Evolutionary conservation across 1,140 invertebrate genomes (phyloP), one percentile per base, ranked within the genome.

Genomic region (Drosophila kepulauana): DNA sequence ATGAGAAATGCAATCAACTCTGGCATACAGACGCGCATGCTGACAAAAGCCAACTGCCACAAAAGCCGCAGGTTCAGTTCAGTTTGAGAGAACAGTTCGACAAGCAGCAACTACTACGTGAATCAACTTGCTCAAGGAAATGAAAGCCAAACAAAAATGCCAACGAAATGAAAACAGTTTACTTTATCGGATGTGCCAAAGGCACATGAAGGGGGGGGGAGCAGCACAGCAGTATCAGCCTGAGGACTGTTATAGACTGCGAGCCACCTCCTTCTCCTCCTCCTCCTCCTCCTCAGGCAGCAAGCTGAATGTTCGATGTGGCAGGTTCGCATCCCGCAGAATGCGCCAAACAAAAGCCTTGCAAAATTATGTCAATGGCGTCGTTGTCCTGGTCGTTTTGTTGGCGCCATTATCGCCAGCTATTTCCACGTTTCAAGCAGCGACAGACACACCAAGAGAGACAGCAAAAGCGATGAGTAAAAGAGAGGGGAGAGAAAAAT

Each of bases 341-440:
- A 56, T 20, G 10, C 52, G 13, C 20, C 80, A 82, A 84, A 82
- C 76, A 79, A 82, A 84, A 77, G 64, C 67, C 41, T 25, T 56
- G 72, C 76, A 65, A 64, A 82, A 82, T 82, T 82, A 82, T 82
- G 76, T 82, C 81, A 82, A 79, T 76, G 81, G 67, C 75, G 69
- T 76, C 75, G 79, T 63, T 81, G 78, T 80, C 72, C 79, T 68
- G 64, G 71, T 59, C 71, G 70, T 56, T 69, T 54, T 41, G 61
- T 71, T 35, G 43, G 20, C 58, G 58, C 63, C 58, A 75, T 62
- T 70, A 75, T 70, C 67, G 52, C 54, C 73, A 59, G 58, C 33
- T 64, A 70, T 74, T 71, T 54, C 41, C 57, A 69, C 57, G 25
- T 62, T 41, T 43, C 49, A 52, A 33, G 33, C 65, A 67, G 54